Conservation (phyloP, 2,888 invertebrate species). For the Caenorhabditis sp. region DNA sequence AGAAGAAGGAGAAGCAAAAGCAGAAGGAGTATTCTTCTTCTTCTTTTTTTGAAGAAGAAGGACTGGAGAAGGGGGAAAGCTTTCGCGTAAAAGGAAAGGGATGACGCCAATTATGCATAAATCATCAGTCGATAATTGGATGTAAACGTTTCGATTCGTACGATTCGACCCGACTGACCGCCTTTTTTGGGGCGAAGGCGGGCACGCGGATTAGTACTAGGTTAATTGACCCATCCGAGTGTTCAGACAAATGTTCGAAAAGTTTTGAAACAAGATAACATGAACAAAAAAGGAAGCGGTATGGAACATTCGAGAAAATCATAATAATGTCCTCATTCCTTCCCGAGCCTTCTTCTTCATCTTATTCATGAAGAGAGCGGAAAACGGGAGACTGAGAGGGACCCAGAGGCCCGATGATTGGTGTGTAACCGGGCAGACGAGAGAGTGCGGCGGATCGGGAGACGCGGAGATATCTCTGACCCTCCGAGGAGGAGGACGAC, state of each 20-base stretch:
- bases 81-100: neutral
- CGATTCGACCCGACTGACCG: neutral
- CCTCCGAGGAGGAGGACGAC: neutral
- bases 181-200: neutral
- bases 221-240: no score
- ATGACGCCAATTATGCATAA: constrained; percentile 44
- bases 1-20: neutral
- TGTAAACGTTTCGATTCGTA: constrained; percentile 46
- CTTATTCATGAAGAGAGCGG: constrained; percentile 13
- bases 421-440: constrained; percentile 33
- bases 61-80: neutral
- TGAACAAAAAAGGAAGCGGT: no score
- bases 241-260: no score
- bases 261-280: no score
- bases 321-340: no score
- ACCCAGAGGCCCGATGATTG: constrained; percentile 18
- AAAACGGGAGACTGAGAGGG: constrained; percentile 3
- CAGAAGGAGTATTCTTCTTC: no score
- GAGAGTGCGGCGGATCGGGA: neutral
- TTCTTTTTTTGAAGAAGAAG: no score
- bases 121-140: constrained; percentile 52
- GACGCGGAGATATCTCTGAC: constrained; percentile 34
- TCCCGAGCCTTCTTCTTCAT: no score
- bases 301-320: constrained; percentile 5
- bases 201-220: neutral